Conservation (phyloP, 37 sponge, comb jelly and placozoan genomes). For the Theonella swinhoei region DNA sequence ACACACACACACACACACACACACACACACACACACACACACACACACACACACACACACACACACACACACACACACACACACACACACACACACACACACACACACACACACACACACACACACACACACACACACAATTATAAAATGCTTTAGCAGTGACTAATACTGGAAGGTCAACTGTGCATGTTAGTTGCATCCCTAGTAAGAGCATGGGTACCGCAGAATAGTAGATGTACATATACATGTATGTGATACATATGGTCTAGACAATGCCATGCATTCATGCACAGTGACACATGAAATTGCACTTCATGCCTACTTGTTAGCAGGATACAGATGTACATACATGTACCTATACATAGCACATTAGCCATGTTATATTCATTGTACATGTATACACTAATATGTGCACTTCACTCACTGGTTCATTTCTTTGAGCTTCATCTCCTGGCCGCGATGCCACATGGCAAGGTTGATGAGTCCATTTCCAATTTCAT, state of each 20-base stretch:
- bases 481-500: slow-evolving; percentile 60
- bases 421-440: slow-evolving; percentile 71
- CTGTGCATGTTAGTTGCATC: neutral
- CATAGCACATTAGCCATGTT: too few species aligned
- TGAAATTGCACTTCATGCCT: too few species aligned
- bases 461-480: slow-evolving; percentile 78
- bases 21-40: neutral
- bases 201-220: neutral
- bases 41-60: slow-evolving; percentile 30
- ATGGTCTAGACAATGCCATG: too few species aligned
- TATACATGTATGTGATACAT: too few species aligned
- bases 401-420: too few species aligned
- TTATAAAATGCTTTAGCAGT: neutral
- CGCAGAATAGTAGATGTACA: neutral
- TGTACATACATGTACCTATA: too few species aligned
- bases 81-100: slow-evolving; percentile 14
- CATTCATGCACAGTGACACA: too few species aligned
- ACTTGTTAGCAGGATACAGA: too few species aligned
- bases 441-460: slow-evolving; percentile 59
- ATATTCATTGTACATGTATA: too few species aligned
- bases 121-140: too few species aligned
- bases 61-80: slow-evolving; percentile 7
- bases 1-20: too few species aligned
- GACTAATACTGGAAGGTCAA: neutral
- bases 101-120: slow-evolving; percentile 31